Conservation (phyloP, 1,140 invertebrate species). For the Drosophila mayri region DNA sequence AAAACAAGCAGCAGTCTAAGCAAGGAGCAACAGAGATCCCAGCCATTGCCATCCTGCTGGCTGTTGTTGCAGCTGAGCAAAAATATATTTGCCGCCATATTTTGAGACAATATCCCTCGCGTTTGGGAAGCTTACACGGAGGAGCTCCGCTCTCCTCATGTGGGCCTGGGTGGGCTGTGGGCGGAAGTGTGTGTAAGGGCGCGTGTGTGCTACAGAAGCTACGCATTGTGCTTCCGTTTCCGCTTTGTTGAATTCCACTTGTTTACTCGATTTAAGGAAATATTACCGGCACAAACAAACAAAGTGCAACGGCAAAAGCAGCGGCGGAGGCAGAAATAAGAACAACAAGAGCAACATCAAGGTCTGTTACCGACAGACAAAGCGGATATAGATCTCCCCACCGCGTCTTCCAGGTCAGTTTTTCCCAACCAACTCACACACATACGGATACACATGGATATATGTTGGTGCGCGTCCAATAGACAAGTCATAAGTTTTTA, state of each 20-base stretch:
- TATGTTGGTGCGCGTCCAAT: conserved; percentile 55
- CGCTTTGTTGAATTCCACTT: conserved; percentile 82
- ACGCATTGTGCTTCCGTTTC: conserved; percentile 83
- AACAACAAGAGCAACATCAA: conserved; percentile 17
- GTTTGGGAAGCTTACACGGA: conserved; percentile 50
- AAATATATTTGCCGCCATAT: conserved; percentile 82
- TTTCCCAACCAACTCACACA: background rate
- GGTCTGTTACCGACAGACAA: conserved; percentile 28
- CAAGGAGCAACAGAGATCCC: conserved; percentile 4
- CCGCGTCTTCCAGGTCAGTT: conserved; percentile 37
- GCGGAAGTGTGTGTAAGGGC: conserved; percentile 20
- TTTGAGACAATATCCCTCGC: conserved; percentile 78
- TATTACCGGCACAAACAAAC: conserved; percentile 82
- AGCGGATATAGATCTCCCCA: conserved; percentile 52
- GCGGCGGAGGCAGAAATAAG: conserved; percentile 32
- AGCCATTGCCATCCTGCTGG: conserved; percentile 3
- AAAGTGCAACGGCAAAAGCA: conserved; percentile 63
- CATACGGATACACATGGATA: background rate
- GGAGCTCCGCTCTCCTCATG: conserved; percentile 38
- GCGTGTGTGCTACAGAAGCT: conserved; percentile 56
- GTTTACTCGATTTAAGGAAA: conserved; percentile 83
- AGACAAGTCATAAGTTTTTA: conserved; percentile 82
- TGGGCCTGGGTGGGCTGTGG: conserved; percentile 5
- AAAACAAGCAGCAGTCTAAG: conserved; percentile 71
- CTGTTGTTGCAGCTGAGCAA: conserved; percentile 64